phyloP scores from a whole-genome alignment of 2,797 vertebrate species.

The Sebastes aleutianus region DNA sequence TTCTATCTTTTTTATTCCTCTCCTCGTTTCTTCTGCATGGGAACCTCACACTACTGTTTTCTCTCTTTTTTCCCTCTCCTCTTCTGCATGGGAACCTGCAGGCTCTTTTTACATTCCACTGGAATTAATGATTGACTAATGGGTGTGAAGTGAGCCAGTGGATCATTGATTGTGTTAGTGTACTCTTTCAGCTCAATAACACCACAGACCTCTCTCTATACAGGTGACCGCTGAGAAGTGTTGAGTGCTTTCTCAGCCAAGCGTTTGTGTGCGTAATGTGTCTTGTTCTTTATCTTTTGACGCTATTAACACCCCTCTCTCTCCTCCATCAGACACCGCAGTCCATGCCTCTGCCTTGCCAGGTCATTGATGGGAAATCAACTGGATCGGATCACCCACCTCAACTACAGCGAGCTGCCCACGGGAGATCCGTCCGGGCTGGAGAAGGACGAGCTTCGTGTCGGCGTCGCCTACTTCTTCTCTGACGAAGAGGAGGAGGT shows the following conservation, averaged over 20 bases:
- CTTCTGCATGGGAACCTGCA: neutral
- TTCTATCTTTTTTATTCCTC: no score
- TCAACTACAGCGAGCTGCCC: conserved; percentile 99
- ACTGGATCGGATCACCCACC: conserved; percentile 99
- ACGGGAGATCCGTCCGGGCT: conserved; percentile 99
- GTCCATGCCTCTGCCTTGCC: conserved; percentile 90
- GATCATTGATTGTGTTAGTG: conserved; percentile 52
- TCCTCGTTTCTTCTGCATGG: no score
- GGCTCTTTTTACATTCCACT: conserved; percentile 10
- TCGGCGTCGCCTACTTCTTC: conserved; percentile 99
- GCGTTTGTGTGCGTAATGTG: conserved; percentile 1
- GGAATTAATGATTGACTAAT: conserved; percentile 62
- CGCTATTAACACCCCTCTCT: neutral
- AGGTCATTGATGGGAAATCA: conserved; percentile 99
- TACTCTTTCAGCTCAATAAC: conserved; percentile 39
- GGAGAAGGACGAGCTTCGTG: conserved; percentile 98
- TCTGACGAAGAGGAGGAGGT: conserved; percentile 99
- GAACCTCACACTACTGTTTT: neutral
- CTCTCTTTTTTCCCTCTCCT: neutral
- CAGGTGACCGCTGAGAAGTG: conserved; percentile 28
- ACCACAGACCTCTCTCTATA: neutral
- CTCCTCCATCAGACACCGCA: conserved; percentile 81
- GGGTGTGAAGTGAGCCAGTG: conserved; percentile 34
- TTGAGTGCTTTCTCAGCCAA: conserved; percentile 2
- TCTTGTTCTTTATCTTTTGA: conserved; percentile 12